These are phyloP conservation scores for Ornithorhynchus anatinus DNA, from an alignment of 2,113 vertebrate species.

Conservation along the genomic window DNA sequence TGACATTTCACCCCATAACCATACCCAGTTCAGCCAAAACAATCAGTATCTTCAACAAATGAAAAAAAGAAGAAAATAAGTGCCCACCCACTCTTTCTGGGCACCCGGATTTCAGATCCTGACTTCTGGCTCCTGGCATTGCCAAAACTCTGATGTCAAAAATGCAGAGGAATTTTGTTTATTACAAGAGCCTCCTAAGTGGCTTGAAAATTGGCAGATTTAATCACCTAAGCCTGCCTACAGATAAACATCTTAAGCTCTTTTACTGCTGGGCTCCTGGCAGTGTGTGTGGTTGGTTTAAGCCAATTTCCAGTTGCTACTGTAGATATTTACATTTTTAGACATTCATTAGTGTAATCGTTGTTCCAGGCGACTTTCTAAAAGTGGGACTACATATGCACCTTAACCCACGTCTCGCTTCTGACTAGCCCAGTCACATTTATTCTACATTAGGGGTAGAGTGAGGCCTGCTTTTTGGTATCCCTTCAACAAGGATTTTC, in stretches of 20 bases:
- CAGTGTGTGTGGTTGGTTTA: not conserved
- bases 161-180: not conserved
- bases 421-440: not conserved
- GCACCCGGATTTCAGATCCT: not conserved
- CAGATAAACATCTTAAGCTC: conserved; percentile 28
- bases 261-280: conserved; percentile 15
- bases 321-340: conserved; percentile 25
- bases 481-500: not conserved
- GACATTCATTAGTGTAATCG: conserved; percentile 7
- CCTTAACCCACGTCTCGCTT: not conserved
- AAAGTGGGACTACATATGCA: not conserved
- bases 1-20: no score
- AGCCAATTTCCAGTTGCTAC: not conserved
- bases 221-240: conserved; percentile 15
- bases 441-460: conserved; percentile 12
- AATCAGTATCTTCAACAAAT: not conserved
- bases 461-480: not conserved
- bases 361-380: conserved; percentile 13
- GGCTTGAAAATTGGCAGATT: conserved; percentile 34
- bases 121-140: conserved; percentile 17
- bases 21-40: no score
- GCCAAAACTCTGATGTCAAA: conserved; percentile 40
- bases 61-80: conserved; percentile 31
- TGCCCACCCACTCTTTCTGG: not conserved
- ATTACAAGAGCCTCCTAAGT: conserved; percentile 3